These are phyloP conservation scores for Pan troglodytes DNA, from an alignment of 2,113 vertebrate species.

Conservation along the genomic window NHGRI_mPanTro3-v2.1_pri NC_072401.2:183487001-183487500, in stretches of 20 bases:
- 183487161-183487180: neutral
- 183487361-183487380: conserved; percentile 28
- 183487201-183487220: neutral
- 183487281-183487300: neutral
- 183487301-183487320: neutral
- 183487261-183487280: neutral
- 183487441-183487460: conserved; percentile 63
- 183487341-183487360: conserved; percentile 39
- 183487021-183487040: neutral
- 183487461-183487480: neutral
- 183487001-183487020: neutral
- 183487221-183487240: neutral
- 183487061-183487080: neutral
- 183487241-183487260: neutral
- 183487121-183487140: neutral
- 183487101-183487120: neutral
- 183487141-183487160: neutral
- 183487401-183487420: conserved; percentile 24
- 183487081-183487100: neutral
- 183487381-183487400: conserved; percentile 63
- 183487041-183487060: neutral
- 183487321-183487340: conserved; percentile 23
- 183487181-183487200: neutral
- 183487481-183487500: neutral
- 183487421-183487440: neutral